Conservation (phyloP, 2,113 vertebrate genomes). For the Jacana jacana region DNA sequence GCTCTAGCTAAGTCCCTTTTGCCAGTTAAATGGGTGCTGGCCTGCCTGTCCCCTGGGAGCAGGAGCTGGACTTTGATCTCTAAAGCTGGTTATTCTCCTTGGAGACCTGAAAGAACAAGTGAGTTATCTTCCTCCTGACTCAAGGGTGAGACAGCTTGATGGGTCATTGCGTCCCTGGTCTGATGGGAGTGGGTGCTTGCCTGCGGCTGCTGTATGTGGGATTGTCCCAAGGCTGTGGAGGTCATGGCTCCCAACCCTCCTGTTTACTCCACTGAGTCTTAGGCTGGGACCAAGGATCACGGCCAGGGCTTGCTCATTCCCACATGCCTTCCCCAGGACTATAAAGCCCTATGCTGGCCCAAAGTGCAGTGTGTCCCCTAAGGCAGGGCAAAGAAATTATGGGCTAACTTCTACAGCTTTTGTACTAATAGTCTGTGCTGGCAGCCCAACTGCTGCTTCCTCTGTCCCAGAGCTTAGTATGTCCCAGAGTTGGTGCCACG, state of each 20-base stretch:
- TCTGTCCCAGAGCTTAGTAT: background rate
- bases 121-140: background rate
- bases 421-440: background rate
- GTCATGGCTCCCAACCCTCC: background rate
- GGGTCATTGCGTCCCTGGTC: background rate
- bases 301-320: background rate
- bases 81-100: background rate
- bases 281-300: background rate
- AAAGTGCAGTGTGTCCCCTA: background rate
- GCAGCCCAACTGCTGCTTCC: background rate
- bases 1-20: background rate
- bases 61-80: background rate
- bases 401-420: background rate
- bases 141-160: background rate
- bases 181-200: background rate
- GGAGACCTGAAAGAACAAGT: background rate
- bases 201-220: background rate
- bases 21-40: background rate
- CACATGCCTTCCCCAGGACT: too few relatives aligned
- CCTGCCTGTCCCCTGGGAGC: background rate
- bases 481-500: background rate
- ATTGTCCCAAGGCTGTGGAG: background rate
- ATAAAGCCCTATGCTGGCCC: background rate
- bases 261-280: background rate
- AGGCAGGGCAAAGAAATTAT: background rate